A percentile compares a stretch with the other conserved stretches of the same genome.
phyloP scores from a whole-genome alignment of 1,140 invertebrate species.

The Reticulitermes speratus region DNA sequence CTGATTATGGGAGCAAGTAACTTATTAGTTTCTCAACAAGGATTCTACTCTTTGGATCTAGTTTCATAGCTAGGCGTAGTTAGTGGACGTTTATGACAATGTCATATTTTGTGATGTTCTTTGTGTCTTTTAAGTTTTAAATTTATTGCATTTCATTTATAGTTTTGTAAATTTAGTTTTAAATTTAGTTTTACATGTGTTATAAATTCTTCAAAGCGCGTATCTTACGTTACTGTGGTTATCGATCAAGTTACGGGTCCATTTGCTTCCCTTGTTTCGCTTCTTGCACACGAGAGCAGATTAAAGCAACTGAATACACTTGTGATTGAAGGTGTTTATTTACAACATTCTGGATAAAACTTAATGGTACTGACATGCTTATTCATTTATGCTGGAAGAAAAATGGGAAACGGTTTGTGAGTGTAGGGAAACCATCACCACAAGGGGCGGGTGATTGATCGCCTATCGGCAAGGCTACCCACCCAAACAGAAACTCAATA shows the following conservation, averaged over 20 bases:
- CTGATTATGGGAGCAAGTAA: no score
- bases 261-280: neutral
- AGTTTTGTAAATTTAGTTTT: no score
- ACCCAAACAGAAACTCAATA: slow-evolving; percentile 12
- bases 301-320: neutral
- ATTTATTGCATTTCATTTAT: neutral
- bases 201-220: neutral
- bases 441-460: neutral
- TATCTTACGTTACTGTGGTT: neutral
- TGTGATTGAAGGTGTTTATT: neutral
- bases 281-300: neutral
- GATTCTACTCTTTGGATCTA: no score
- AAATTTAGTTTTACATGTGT: neutral
- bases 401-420: neutral
- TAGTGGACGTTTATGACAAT: no score
- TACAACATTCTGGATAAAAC: slow-evolving; percentile 1
- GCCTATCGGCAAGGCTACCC: neutral
- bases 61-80: no score
- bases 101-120: no score
- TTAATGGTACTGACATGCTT: neutral
- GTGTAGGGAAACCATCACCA: neutral
- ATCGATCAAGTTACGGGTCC: neutral
- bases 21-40: no score
- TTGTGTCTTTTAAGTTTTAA: neutral
- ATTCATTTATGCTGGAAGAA: slow-evolving; percentile 6